Conservation (phyloP, 2,113 vertebrate species). For the Calyptommatus sinebrachiatus region DNA sequence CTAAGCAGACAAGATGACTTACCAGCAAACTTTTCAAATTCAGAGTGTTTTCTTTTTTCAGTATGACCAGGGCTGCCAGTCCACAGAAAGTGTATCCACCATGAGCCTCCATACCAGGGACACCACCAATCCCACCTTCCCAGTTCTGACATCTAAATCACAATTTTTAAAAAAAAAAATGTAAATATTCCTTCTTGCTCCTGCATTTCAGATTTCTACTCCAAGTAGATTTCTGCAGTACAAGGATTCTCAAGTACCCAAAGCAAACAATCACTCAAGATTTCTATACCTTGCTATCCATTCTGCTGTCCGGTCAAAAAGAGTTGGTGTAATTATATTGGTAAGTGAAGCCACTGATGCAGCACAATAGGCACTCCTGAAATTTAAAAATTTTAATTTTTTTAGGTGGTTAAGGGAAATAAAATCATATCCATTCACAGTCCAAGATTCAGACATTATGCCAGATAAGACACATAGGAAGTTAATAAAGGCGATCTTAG, state of each 20-base stretch:
- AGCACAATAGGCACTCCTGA: conserved; percentile 91
- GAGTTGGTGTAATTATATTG: conserved; percentile 80
- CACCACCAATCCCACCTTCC: conserved; percentile 93
- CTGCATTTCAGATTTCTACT: not conserved
- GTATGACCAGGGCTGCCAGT: conserved; percentile 87
- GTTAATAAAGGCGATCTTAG: too few relatives aligned
- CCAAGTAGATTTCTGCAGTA: rapidly evolving
- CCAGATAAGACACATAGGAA: not conserved
- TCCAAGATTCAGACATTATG: not conserved
- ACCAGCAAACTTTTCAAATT: conserved; percentile 90
- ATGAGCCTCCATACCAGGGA: conserved; percentile 93
- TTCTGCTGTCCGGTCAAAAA: conserved; percentile 87
- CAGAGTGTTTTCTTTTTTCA: conserved; percentile 88
- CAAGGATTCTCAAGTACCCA: rapidly evolving
- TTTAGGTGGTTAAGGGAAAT: conserved; percentile 6
- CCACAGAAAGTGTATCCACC: conserved; percentile 97
- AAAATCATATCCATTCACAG: not conserved
- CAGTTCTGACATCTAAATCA: conserved; percentile 92
- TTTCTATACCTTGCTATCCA: conserved; percentile 89
- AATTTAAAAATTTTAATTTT: not conserved
- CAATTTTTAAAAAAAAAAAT: not conserved
- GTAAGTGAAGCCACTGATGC: conserved; percentile 91
- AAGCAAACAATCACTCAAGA: not conserved
- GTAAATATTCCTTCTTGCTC: not conserved
- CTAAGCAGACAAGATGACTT: conserved; percentile 48